Conservation (phyloP, 2,113 vertebrate species). For the Chaetodon auriga region DNA sequence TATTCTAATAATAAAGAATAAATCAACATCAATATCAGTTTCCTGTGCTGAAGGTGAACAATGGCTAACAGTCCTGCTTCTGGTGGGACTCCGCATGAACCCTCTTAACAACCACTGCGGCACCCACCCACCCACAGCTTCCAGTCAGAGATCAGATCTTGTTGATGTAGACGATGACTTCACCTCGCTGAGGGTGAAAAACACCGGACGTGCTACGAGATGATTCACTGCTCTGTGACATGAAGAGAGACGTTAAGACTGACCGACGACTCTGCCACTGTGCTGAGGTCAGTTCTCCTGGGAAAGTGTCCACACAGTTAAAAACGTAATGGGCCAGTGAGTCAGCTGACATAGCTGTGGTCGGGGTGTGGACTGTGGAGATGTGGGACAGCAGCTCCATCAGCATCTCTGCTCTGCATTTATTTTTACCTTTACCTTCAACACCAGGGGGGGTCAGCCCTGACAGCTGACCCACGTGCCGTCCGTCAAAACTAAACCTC, state of each 20-base stretch:
- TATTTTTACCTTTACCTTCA: not conserved
- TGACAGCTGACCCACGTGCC: not conserved
- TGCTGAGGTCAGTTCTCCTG: conserved; percentile 27
- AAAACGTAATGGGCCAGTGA: not conserved
- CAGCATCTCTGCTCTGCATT: not conserved
- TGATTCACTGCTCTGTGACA: conserved; percentile 31
- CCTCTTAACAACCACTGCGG: not conserved
- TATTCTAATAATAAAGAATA: not conserved
- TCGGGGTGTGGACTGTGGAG: conserved; percentile 35
- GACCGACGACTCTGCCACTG: conserved; percentile 19
- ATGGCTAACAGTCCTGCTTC: conserved; percentile 11
- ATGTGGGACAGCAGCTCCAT: not conserved
- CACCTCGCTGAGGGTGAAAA: conserved; percentile 18
- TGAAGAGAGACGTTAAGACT: conserved; percentile 11
- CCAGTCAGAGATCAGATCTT: conserved; percentile 46
- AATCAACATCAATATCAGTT: not conserved
- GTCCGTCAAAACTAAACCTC: conserved; percentile 6
- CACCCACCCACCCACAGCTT: conserved; percentile 34
- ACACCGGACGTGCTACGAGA: not conserved
- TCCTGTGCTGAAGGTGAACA: not conserved
- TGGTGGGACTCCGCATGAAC: conserved; percentile 1
- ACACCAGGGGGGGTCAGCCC: not conserved
- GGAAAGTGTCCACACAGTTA: conserved; percentile 36
- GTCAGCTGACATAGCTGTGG: conserved; percentile 35
- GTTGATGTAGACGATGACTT: conserved; percentile 52